Evolutionary conservation across 2,797 vertebrate species (phyloP).

Genomic region (Betta splendens): DNA sequence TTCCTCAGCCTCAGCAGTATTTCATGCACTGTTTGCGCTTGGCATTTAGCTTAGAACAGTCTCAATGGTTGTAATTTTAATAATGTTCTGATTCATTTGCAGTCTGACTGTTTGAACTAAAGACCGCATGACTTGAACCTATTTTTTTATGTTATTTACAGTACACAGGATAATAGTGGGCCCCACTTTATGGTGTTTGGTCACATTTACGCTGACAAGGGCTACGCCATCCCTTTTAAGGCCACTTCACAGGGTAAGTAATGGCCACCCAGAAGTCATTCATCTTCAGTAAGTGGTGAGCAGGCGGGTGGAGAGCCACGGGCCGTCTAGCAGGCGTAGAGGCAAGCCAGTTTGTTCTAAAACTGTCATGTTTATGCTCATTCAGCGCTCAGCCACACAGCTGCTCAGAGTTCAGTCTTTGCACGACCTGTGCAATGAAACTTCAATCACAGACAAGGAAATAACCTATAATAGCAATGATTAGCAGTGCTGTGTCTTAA

Average conservation of each 20-base stretch:
- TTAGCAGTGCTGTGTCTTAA: constrained; percentile 7
- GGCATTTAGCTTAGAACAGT: too few species aligned
- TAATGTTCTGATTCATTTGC: background rate
- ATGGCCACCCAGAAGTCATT: constrained; percentile 60
- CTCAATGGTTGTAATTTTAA: background rate
- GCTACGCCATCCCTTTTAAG: constrained; percentile 55
- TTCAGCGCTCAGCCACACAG: constrained; percentile 52
- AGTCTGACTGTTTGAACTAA: too few species aligned
- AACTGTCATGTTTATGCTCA: constrained; percentile 67
- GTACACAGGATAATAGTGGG: constrained; percentile 43
- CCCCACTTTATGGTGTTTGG: constrained; percentile 50
- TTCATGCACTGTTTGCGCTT: too few species aligned
- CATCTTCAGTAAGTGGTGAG: constrained; percentile 64
- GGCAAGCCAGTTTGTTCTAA: constrained; percentile 53
- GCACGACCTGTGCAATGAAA: constrained; percentile 45
- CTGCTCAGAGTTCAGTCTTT: constrained; percentile 42
- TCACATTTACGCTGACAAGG: constrained; percentile 55
- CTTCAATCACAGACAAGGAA: too few species aligned
- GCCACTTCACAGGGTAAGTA: constrained; percentile 64
- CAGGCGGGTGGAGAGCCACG: constrained; percentile 63
- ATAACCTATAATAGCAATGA: constrained; percentile 28
- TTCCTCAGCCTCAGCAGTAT: too few species aligned
- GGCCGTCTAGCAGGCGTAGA: constrained; percentile 49
- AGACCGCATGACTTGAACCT: too few species aligned
- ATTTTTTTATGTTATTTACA: constrained; percentile 10